Evolutionary conservation across 2,888 invertebrate genomes (phyloP).

Genomic region (Hecatera dysodea): DNA sequence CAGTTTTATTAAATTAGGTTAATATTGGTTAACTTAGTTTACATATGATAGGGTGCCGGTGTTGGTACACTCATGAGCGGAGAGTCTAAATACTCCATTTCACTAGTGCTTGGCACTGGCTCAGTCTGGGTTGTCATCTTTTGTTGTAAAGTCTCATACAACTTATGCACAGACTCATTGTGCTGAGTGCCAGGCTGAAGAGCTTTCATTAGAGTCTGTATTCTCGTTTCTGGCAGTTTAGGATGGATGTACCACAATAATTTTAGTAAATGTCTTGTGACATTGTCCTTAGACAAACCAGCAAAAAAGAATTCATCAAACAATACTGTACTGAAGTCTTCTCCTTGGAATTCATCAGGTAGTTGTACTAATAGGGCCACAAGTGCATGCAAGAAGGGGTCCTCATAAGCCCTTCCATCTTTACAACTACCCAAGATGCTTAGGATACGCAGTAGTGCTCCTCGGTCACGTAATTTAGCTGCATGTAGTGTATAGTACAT

Average conservation of each 20-base stretch:
- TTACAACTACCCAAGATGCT: conserved; percentile 97
- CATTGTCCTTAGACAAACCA: conserved; percentile 96
- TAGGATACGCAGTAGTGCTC: conserved; percentile 96
- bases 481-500: conserved; percentile 98
- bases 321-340: conserved; percentile 98
- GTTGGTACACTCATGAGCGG: conserved; percentile 96
- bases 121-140: conserved; percentile 94
- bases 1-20: conserved; percentile 39
- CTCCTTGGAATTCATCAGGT: conserved; percentile 97
- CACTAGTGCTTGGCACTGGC: conserved; percentile 91
- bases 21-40: conserved; percentile 45
- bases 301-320: conserved; percentile 99
- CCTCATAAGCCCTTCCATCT: conserved; percentile 97
- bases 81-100: conserved; percentile 95
- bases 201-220: conserved; percentile 95
- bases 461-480: conserved; percentile 95
- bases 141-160: conserved; percentile 94
- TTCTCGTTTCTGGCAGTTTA: conserved; percentile 94
- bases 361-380: conserved; percentile 96
- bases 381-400: conserved; percentile 98
- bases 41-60: conserved; percentile 93
- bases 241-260: conserved; percentile 97
- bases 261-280: conserved; percentile 97
- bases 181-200: conserved; percentile 95
- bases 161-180: conserved; percentile 95